phyloP scores from a whole-genome alignment of 30 jellyfish, hydroid and myxozoan genomes.

The Hydra vulgaris region DNA sequence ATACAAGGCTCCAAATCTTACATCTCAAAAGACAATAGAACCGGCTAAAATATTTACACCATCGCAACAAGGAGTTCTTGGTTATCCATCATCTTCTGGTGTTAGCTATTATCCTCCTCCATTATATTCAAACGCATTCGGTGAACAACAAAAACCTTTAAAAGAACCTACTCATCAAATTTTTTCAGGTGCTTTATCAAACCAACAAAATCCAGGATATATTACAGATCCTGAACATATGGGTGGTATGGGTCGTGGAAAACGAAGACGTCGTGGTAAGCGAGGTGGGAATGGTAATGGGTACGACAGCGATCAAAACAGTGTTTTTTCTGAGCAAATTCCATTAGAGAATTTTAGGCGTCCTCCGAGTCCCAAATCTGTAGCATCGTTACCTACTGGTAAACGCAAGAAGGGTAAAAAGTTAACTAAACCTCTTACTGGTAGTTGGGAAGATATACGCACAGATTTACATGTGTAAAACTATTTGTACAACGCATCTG shows the following conservation, averaged over 20 bases:
- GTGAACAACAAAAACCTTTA: neutral
- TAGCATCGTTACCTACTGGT: slow-evolving; percentile 31
- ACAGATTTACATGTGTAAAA: slow-evolving; percentile 64
- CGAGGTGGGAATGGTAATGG: slow-evolving; percentile 37
- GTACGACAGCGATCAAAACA: slow-evolving; percentile 83
- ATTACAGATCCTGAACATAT: slow-evolving; percentile 72
- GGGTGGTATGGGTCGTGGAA: slow-evolving; percentile 14
- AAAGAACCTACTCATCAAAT: neutral
- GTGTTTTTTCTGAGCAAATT: slow-evolving; percentile 82
- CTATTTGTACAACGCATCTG: too few relatives aligned
- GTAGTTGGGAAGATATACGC: slow-evolving; percentile 96
- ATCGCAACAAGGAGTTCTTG: neutral
- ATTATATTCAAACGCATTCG: neutral
- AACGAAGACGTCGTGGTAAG: slow-evolving; percentile 35
- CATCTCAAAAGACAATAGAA: neutral
- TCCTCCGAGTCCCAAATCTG: slow-evolving; percentile 42
- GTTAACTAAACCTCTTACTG: slow-evolving; percentile 50
- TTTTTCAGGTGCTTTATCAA: neutral
- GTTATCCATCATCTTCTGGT: slow-evolving; percentile 7
- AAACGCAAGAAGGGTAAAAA: slow-evolving; percentile 33
- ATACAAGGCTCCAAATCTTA: neutral
- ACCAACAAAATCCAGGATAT: slow-evolving; percentile 31
- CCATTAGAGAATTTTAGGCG: slow-evolving; percentile 59
- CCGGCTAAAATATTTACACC: neutral
- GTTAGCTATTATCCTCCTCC: slow-evolving; percentile 13